A percentile compares a stretch with the other conserved stretches of the same genome.
Evolutionary conservation across 53 echinoderm and acorn worm genomes (phyloP).

Genomic region (Paracentrotus lividus): DNA sequence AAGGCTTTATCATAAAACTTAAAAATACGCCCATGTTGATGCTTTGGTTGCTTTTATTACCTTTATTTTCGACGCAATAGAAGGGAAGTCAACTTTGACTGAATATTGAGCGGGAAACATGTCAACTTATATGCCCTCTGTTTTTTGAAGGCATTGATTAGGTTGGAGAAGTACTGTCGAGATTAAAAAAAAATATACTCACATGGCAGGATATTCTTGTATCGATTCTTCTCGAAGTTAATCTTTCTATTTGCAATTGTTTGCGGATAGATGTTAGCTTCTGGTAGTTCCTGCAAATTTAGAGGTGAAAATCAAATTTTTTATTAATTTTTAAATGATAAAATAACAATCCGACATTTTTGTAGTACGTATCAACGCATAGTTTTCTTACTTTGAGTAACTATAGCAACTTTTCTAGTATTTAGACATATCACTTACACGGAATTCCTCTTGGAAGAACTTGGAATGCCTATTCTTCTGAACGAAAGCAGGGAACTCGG

Average conservation of each 20-base stretch:
- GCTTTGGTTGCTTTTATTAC: no score
- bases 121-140: no score
- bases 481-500: slow-evolving; percentile 23
- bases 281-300: slow-evolving; percentile 6
- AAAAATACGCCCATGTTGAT: no score
- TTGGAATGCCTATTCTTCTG: slow-evolving; percentile 9
- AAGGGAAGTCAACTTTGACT: no score
- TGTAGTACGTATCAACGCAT: no score
- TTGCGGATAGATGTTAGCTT: slow-evolving; percentile 37
- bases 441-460: slow-evolving; percentile 22
- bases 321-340: no score
- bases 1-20: no score
- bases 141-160: no score
- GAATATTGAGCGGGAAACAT: no score
- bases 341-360: no score
- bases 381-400: background rate
- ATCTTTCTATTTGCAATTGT: background rate
- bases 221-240: slow-evolving; percentile 41
- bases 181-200: background rate
- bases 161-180: no score
- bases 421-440: background rate
- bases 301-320: background rate
- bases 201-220: slow-evolving; percentile 65
- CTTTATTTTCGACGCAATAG: no score
- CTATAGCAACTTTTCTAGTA: background rate